phyloP scores from a whole-genome alignment of 2,888 invertebrate genomes.

The Drosophila tripunctata region DNA sequence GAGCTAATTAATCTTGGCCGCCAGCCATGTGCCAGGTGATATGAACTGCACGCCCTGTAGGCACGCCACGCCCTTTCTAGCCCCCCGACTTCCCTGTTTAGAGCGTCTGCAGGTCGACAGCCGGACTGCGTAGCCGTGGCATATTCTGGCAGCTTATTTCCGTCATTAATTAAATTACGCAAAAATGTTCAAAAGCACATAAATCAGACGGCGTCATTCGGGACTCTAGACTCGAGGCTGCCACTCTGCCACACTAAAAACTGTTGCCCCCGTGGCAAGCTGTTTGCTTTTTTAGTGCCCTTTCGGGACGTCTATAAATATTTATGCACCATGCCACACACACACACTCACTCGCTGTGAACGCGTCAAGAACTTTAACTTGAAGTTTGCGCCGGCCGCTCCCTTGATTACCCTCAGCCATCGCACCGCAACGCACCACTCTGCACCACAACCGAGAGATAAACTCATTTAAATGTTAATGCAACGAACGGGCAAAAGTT shows the following conservation, averaged over 20 bases:
- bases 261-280: conserved; percentile 31
- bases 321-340: conserved; percentile 47
- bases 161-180: conserved; percentile 81
- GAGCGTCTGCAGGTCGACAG: conserved; percentile 18
- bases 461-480: conserved; percentile 81
- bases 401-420: conserved; percentile 14
- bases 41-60: conserved; percentile 57
- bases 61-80: conserved; percentile 4
- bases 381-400: conserved; percentile 4
- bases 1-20: conserved; percentile 73
- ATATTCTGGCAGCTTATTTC: conserved; percentile 66
- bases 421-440: background rate
- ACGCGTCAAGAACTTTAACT: conserved; percentile 14
- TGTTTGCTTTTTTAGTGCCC: conserved; percentile 64
- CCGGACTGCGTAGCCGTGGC: conserved; percentile 40
- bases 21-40: conserved; percentile 54
- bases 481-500: conserved; percentile 58
- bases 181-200: conserved; percentile 80
- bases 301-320: conserved; percentile 69
- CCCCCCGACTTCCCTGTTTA: background rate
- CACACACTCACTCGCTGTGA: background rate
- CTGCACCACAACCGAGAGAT: conserved; percentile 46
- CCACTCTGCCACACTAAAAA: conserved; percentile 22
- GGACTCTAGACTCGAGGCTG: conserved; percentile 28
- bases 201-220: conserved; percentile 75